Percentiles rank a stretch among this genome's conserved stretches.
These are phyloP conservation scores for Sebastes schlegelii DNA, from an alignment of 2,113 vertebrate genomes.

Conservation along the genomic window DNA sequence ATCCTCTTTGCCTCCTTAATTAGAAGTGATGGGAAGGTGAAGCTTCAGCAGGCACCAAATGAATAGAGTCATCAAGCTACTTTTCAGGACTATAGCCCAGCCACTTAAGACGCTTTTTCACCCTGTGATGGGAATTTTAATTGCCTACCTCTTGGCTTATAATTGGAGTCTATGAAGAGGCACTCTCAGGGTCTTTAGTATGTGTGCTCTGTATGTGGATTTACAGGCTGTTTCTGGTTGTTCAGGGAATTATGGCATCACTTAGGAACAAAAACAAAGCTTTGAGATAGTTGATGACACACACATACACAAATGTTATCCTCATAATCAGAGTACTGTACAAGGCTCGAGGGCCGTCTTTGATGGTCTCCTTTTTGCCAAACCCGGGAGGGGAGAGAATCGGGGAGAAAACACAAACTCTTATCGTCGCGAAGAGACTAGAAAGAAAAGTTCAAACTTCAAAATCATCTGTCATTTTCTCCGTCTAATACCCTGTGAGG, in stretches of 20 bases:
- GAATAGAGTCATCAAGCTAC: constrained; percentile 84
- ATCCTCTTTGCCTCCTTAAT: constrained; percentile 77
- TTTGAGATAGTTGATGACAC: constrained; percentile 29
- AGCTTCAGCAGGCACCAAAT: constrained; percentile 81
- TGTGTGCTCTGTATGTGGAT: constrained; percentile 57
- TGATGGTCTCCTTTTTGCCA: constrained; percentile 26
- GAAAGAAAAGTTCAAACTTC: constrained; percentile 45
- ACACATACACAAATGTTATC: constrained; percentile 13
- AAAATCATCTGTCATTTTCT: constrained; percentile 32
- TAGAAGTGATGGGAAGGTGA: constrained; percentile 82
- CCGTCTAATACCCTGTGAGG: constrained; percentile 26
- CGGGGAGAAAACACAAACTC: constrained; percentile 28
- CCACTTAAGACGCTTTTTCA: constrained; percentile 81
- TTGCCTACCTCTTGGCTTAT: constrained; percentile 77
- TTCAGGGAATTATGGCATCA: constrained; percentile 36
- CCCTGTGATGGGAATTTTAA: constrained; percentile 81
- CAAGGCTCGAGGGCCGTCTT: constrained; percentile 27
- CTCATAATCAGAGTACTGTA: constrained; percentile 49
- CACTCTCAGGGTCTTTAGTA: constrained; percentile 53
- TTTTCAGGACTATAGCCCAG: constrained; percentile 78
- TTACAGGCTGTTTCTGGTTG: constrained; percentile 46
- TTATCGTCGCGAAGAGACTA: constrained; percentile 22
- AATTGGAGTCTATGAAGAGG: constrained; percentile 79
- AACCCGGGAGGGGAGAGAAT: constrained; percentile 8
- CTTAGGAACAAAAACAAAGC: constrained; percentile 47